Percentiles rank a stretch among this genome's conserved stretches.
Conservation (phyloP, 2,797 vertebrate species). For the Myotis vivesi region DNA sequence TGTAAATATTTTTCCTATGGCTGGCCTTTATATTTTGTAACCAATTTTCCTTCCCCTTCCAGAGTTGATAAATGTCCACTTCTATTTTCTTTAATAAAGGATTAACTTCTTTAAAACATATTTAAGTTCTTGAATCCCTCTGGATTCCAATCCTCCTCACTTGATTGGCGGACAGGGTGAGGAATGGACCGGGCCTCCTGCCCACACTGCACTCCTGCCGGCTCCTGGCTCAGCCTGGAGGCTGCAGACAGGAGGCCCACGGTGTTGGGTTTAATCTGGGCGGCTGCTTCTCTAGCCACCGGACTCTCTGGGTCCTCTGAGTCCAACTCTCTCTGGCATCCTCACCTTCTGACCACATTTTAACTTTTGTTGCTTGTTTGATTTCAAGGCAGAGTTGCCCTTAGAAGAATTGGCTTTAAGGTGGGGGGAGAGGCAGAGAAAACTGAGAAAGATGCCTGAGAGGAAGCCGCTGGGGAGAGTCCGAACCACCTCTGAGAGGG, state of each 20-base stretch:
- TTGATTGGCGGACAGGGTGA: not conserved
- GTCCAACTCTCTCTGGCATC: not conserved
- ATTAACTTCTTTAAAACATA: not conserved
- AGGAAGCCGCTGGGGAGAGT: not conserved
- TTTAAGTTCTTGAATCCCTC: not conserved
- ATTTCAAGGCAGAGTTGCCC: not conserved
- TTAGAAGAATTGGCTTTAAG: not conserved
- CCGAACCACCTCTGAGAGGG: not conserved
- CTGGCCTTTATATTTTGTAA: slow-evolving; percentile 6
- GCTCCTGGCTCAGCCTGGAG: not conserved
- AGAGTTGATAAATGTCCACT: not conserved
- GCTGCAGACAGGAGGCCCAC: not conserved
- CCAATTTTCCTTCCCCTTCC: not conserved
- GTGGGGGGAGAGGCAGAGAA: fast-evolving
- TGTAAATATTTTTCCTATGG: not conserved
- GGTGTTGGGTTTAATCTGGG: fast-evolving
- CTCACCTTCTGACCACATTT: not conserved
- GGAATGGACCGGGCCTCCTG: not conserved
- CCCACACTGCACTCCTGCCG: not conserved
- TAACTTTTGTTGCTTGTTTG: not conserved
- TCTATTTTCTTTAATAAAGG: not conserved
- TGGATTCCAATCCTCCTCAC: not conserved
- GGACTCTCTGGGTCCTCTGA: not conserved
- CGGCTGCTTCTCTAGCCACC: not conserved
- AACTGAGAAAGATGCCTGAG: not conserved